phyloP scores from a whole-genome alignment of 2,888 invertebrate species.

The Stenodera caucasica region DNA sequence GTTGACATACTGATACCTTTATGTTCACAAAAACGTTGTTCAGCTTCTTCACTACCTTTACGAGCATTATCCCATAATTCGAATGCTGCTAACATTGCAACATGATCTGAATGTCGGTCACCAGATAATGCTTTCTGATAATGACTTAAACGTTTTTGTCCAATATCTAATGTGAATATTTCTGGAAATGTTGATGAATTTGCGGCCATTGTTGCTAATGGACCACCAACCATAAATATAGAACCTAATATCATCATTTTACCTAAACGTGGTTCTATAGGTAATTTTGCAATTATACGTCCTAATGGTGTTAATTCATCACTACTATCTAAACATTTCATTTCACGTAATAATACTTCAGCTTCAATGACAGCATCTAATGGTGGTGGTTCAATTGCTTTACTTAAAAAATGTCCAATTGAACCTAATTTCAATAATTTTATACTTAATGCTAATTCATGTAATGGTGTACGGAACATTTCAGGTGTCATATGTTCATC shows the following conservation, averaged over 20 bases:
- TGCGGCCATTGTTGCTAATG: conserved; percentile 91
- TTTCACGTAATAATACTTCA: conserved; percentile 78
- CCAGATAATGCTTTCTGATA: conserved; percentile 89
- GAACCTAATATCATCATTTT: conserved; percentile 98
- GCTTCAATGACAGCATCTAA: conserved; percentile 98
- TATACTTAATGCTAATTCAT: conserved; percentile 90
- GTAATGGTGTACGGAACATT: conserved; percentile 96
- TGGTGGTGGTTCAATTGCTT: conserved; percentile 95
- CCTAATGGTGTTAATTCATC: conserved; percentile 94
- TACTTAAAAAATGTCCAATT: conserved; percentile 93
- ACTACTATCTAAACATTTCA: conserved; percentile 85
- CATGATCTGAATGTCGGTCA: conserved; percentile 87
- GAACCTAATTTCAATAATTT: conserved; percentile 87
- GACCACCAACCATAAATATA: conserved; percentile 87
- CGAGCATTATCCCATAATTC: conserved; percentile 78
- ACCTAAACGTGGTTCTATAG: conserved; percentile 94
- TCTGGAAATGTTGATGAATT: conserved; percentile 95
- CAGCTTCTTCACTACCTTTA: conserved; percentile 72
- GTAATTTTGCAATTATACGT: conserved; percentile 88
- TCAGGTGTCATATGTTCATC: conserved; percentile 95
- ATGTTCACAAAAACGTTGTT: conserved; percentile 85
- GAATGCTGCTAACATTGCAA: conserved; percentile 91
- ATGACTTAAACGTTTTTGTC: conserved; percentile 73
- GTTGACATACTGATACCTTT: conserved; percentile 87
- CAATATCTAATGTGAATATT: conserved; percentile 82